phyloP scores from a whole-genome alignment of 2,888 invertebrate species.

The Lycophotia porphyrea region DNA sequence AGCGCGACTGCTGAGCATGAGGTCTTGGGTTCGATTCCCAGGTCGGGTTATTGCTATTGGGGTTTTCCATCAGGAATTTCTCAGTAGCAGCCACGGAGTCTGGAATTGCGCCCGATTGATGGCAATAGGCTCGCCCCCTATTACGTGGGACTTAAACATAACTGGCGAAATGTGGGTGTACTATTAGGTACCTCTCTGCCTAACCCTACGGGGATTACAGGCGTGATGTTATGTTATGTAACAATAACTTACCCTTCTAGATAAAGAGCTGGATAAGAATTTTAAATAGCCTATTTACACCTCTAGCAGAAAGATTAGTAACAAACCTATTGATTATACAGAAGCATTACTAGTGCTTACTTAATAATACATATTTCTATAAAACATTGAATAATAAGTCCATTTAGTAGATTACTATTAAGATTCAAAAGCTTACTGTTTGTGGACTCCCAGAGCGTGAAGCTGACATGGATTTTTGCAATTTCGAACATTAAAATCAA shows the following conservation, averaged over 20 bases:
- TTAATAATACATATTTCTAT: slow-evolving; percentile 37
- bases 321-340: slow-evolving; percentile 24
- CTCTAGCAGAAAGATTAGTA: neutral
- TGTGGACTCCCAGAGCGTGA: slow-evolving; percentile 57
- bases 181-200: too few relatives aligned
- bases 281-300: slow-evolving; percentile 9
- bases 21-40: too few relatives aligned
- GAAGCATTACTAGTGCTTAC: slow-evolving; percentile 22
- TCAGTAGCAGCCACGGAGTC: too few relatives aligned
- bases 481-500: slow-evolving; percentile 62
- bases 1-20: too few relatives aligned
- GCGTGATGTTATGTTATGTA: too few relatives aligned
- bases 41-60: too few relatives aligned
- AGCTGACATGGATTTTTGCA: slow-evolving; percentile 63
- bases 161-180: too few relatives aligned
- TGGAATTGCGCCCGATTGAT: too few relatives aligned
- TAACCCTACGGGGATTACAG: too few relatives aligned
- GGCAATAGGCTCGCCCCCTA: too few relatives aligned
- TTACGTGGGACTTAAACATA: too few relatives aligned
- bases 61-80: too few relatives aligned
- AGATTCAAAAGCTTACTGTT: slow-evolving; percentile 69
- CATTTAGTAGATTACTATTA: slow-evolving; percentile 65
- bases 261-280: slow-evolving; percentile 20
- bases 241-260: slow-evolving; percentile 32
- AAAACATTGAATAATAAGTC: slow-evolving; percentile 56